Evolutionary conservation across 2,888 invertebrate genomes (phyloP).

Genomic region (Amblyteles armatorius): DNA sequence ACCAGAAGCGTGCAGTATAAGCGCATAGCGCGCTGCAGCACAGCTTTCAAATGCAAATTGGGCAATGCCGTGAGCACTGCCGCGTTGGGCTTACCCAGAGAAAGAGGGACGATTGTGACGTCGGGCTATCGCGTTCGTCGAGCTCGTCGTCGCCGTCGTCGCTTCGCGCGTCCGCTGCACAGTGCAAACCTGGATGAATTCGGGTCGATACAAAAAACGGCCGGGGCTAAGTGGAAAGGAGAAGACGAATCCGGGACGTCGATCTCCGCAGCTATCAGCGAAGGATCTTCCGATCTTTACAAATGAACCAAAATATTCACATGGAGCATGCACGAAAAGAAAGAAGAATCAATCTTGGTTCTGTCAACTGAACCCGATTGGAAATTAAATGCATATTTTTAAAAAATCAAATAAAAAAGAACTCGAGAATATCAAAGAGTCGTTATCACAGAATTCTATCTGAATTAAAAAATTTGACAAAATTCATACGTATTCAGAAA

Average conservation of each 20-base stretch:
- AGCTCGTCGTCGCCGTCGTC: slow-evolving; percentile 16
- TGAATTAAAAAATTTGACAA: too few species aligned
- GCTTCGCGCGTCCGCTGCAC: slow-evolving; percentile 3
- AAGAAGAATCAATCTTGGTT: too few species aligned
- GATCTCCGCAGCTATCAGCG: neutral
- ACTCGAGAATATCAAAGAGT: too few species aligned
- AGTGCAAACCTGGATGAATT: slow-evolving; percentile 2
- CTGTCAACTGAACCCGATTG: too few species aligned
- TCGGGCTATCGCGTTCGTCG: slow-evolving; percentile 3
- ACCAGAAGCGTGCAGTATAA: slow-evolving; percentile 44
- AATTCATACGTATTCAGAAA: too few species aligned
- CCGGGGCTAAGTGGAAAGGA: slow-evolving; percentile 3
- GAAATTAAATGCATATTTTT: too few species aligned
- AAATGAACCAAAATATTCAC: too few species aligned
- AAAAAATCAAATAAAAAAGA: too few species aligned
- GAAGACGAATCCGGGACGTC: neutral
- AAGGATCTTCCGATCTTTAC: too few species aligned
- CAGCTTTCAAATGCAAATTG: slow-evolving; percentile 72
- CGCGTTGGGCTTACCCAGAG: slow-evolving; percentile 60
- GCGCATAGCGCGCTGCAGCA: slow-evolving; percentile 41
- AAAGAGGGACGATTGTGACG: slow-evolving; percentile 43
- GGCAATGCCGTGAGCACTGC: slow-evolving; percentile 61
- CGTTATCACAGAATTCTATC: too few species aligned
- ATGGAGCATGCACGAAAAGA: too few species aligned
- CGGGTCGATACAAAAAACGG: slow-evolving; percentile 40